These are phyloP conservation scores for Lytechinus pictus DNA, from an alignment of 35 echinoderm and acorn worm species.

Conservation along the genomic window DNA sequence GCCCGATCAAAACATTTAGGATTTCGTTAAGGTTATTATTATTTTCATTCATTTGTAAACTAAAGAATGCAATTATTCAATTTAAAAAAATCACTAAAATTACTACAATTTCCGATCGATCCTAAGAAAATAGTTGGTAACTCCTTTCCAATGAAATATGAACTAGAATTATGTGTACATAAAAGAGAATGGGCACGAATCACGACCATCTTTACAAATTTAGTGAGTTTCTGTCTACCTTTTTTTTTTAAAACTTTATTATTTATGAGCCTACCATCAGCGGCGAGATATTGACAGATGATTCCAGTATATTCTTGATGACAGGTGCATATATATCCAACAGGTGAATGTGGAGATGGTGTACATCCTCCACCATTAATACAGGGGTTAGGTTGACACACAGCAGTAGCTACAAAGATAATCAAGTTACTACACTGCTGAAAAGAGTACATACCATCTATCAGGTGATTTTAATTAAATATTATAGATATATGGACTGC, in stretches of 20 bases:
- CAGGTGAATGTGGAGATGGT: not conserved
- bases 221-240: not conserved
- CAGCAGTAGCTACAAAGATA: not conserved
- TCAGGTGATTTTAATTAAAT: too few species aligned
- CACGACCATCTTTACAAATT: not conserved
- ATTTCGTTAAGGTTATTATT: too few species aligned
- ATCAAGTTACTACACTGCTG: too few species aligned
- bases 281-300: not conserved
- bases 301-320: not conserved
- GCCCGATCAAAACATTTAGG: too few species aligned
- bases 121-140: too few species aligned
- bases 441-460: too few species aligned
- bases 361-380: not conserved
- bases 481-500: too few species aligned
- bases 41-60: too few species aligned
- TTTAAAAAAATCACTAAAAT: too few species aligned
- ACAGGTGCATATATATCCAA: not conserved
- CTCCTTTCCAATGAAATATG: not conserved
- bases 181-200: too few species aligned
- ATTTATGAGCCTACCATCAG: not conserved
- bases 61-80: too few species aligned
- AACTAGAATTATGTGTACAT: not conserved
- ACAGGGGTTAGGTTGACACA: constrained; percentile 6
- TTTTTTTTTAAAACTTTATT: not conserved
- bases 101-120: too few species aligned